phyloP scores from a whole-genome alignment of 2,797 vertebrate genomes.

The Eleutherodactylus coqui region DNA sequence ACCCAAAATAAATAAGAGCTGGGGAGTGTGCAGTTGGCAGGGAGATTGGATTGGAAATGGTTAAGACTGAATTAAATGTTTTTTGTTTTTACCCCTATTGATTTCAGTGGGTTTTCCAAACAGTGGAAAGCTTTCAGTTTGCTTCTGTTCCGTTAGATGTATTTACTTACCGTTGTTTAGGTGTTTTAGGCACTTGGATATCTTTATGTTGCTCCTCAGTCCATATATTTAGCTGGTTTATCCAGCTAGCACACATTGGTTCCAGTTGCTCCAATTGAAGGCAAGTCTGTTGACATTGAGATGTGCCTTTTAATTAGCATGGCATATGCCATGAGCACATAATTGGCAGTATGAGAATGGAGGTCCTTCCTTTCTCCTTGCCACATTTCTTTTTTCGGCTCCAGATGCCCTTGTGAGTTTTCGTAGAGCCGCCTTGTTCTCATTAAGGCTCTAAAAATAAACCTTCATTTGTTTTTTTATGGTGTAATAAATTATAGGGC shows the following conservation, averaged over 20 bases:
- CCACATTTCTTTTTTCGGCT: not conserved
- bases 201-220: not conserved
- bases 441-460: constrained; percentile 12
- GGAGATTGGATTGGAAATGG: no score
- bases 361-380: not conserved
- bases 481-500: not conserved
- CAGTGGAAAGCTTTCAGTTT: no score
- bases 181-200: no score
- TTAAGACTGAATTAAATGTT: no score
- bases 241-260: not conserved
- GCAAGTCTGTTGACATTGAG: not conserved
- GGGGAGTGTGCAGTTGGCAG: no score
- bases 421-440: not conserved
- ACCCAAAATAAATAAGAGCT: no score
- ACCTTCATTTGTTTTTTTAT: not conserved
- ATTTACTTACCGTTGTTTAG: no score
- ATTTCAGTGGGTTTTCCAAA: no score
- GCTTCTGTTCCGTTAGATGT: no score
- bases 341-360: not conserved
- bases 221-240: not conserved
- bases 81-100: no score
- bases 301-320: not conserved
- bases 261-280: not conserved
- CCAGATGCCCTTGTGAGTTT: not conserved
- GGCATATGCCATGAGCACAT: constrained; percentile 1